Evolutionary conservation across 1,140 invertebrate genomes (phyloP).

Genomic region (Papilio aristodemus): DNA sequence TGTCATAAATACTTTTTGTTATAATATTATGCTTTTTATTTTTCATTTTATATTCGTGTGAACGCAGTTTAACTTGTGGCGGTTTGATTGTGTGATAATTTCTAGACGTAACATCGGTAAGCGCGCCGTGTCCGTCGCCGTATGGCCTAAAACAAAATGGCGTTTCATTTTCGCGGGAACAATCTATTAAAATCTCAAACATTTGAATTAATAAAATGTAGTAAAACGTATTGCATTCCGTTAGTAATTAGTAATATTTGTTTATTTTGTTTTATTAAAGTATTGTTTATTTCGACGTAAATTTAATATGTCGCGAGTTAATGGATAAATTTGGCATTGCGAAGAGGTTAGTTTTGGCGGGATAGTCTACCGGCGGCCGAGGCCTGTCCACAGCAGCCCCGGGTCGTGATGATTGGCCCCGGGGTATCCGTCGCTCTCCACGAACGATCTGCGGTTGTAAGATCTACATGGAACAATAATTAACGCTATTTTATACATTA

Average conservation of each 20-base stretch:
- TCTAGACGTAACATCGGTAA: constrained; percentile 26
- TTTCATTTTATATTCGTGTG: constrained; percentile 1
- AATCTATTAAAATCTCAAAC: constrained; percentile 17
- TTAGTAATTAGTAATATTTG: background rate
- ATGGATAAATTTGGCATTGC: constrained; percentile 15
- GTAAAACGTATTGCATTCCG: background rate
- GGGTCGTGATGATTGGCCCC: constrained; percentile 73
- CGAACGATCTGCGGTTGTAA: constrained; percentile 77
- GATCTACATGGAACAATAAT: constrained; percentile 74
- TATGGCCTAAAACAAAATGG: constrained; percentile 34
- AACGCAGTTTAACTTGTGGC: constrained; percentile 27
- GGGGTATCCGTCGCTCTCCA: constrained; percentile 68
- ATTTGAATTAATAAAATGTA: background rate
- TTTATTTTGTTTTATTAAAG: constrained; percentile 1
- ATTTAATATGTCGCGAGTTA: constrained; percentile 3
- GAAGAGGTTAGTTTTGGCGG: constrained; percentile 27
- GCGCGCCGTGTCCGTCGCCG: constrained; percentile 12
- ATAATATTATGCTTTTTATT: constrained; percentile 15
- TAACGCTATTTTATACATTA: constrained; percentile 25
- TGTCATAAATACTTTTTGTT: background rate
- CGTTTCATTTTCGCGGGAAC: constrained; percentile 22
- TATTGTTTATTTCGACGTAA: constrained; percentile 32
- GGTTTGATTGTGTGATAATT: constrained; percentile 29
- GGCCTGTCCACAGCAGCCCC: constrained; percentile 73
- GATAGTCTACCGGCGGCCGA: constrained; percentile 64